Evolutionary conservation across 37 sponge, comb jelly and placozoan species (phyloP), one percentile per base, ranked within the genome.

Genomic region (Halisarca cf. caerulea): DNA sequence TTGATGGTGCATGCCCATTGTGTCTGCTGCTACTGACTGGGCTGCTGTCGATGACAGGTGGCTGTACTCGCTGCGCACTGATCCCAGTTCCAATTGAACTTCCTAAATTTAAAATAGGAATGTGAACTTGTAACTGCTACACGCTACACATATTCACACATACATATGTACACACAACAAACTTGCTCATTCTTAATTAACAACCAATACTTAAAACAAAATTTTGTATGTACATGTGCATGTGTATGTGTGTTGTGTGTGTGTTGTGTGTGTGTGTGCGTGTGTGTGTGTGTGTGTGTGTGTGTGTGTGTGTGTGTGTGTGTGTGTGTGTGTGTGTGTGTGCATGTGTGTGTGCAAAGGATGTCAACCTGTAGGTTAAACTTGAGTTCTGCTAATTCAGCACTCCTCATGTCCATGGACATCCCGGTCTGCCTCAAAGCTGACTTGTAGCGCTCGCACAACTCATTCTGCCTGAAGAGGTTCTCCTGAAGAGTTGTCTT

Each of bases 351-450:
- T n/a, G n/a, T n/a, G n/a, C n/a, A n/a, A n/a, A 11, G 11, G 51
- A 47, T 6, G 51, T 11, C 51, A 17, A 74, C 77, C 42, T 74
- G 24, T 2, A 74, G 77, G 23, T 14, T 43, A 15, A 74, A 36
- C 25, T 43, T 39, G 21, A 74, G 45, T 41, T 74, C 77, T 36
- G 39, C 42, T 24, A 37, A 18, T 44, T 74, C 77, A 18, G 77
- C 77, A 3, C 44, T 74, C 77, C 77, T 74, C 77, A 74, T 33
- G 24, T 74, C 77, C 1, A 23, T 21, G 24, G 77, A 74, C 25
- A 74, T 20, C 1, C n/a, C 21, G 25, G 42, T 43, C n/a, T 43
- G 42, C 7, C 77, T 35, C 64, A 62, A 28, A 7, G 64, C 64
- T 7, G 25, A n/a, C 18, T 15, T 8, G 15, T 62, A 28, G 6